Evolutionary conservation across 2,888 invertebrate species (phyloP), one percentile per base, ranked within the genome.

Genomic region (Drosophila dives): DNA sequence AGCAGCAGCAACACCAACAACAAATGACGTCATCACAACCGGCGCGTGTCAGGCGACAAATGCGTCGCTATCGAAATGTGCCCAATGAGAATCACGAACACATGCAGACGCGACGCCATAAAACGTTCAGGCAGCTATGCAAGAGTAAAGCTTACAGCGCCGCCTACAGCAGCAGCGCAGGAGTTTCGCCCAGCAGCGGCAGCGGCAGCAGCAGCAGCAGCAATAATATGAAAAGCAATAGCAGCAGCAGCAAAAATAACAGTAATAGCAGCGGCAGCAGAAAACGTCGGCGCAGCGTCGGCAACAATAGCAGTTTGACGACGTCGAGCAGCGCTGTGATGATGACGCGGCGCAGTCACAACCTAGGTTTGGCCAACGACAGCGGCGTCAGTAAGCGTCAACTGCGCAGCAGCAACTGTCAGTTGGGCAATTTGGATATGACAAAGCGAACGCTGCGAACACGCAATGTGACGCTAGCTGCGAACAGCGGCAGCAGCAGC

Each of bases 371-470:
- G 56, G 71, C 74, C 26, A 61, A 53, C 56, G 59, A 77, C 60
- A 62, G 70, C 34, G 65, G 80, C 11, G 82, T 87, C 5, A 91
- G 85, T 50, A 91, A 91, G 61, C 90, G 92, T 0, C 92, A 92
- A 76, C 78, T 92, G 55, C 91, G 93, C 49, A 92, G 92, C 76
- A 91, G 83, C 60, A 85, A 71, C 33, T 81, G 75, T 67, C 76
- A 77, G 23, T 48, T 84, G 23, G 64, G 68, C 2, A 72, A 59
- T 38, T 66, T 75, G 51, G 92, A 92, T 59, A 84, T 91, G 64
- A 91, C 86, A 7, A 92, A 92, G 70, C 86, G 93, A 10, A 92
- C 91, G 33, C 72, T 93, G 23, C 84, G 93, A 56, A 92, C 92
- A 1, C 85, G 92, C 7, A 92, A 92, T 55, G 72, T 64, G 1